Base-by-base conservation (phyloP, 2,797 vertebrate species). In the Poecilia gillii region DNA sequence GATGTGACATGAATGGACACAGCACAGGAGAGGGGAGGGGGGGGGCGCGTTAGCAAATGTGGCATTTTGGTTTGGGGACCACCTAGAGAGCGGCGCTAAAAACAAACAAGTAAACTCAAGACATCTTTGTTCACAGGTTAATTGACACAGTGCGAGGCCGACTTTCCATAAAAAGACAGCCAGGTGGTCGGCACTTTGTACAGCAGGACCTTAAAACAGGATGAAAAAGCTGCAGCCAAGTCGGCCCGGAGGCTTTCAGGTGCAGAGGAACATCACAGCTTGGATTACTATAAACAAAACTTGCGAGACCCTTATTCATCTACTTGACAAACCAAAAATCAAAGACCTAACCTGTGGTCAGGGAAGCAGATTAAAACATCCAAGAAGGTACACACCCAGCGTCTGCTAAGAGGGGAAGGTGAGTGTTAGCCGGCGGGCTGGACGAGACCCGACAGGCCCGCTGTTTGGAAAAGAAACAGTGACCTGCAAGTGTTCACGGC, bases 391-490 rank as follows among this genome's bases (percentile, higher is more conserved):
- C 70, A 78, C 62, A 53, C 68, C 85, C 66, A 81, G 87, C 49
- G 59, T 18, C 6, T 77, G 81, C 59, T 74, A 25, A 82, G 53
- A 76, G 51, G 79, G 75, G 53, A 75, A 53, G 78, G 36, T 74
- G 81, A 85, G 78, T 71, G 45, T 82, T 85, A 90, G 75, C 77
- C 72, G 81, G 86, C 77, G 74, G 84, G 78, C 33, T n/a, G 73
- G 84, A 82, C 91, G 47, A 89, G 94, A 93, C 78, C 5, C 73
- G 90, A 92, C 94, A 92, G 77, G 93, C 85, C 90, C 75, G 25
- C 49, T 90, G 91, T 93, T 92, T 93, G 75, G 88, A 90, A 85
- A 88, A 82, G 80, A 90, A 91, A 93, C 88, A 83, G 82, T 85
- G 92, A 91, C 92, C 91, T 91, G 87, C 79, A 73, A 93, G 84